These are phyloP conservation scores for Melanotaenia boesemani DNA, from an alignment of 2,797 vertebrate species.

Conservation along the genomic window DNA sequence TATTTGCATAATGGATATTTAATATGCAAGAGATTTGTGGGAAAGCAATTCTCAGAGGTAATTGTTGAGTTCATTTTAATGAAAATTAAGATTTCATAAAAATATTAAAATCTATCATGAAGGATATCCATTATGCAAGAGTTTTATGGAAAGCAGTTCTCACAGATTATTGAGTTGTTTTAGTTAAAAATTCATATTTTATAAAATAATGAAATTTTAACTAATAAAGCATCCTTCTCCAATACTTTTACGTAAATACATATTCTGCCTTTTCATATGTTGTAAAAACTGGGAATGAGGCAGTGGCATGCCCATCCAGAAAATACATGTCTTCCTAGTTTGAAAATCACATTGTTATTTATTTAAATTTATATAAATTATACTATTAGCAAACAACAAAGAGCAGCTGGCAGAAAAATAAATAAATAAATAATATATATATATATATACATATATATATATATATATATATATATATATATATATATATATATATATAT, in stretches of 20 bases:
- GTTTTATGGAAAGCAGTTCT: slow-evolving; percentile 3
- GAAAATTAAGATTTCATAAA: not conserved
- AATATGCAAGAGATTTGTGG: slow-evolving; percentile 1
- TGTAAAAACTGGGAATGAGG: slow-evolving; percentile 24
- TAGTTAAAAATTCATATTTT: not conserved
- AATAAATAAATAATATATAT: slow-evolving; percentile 56
- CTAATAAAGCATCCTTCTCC: not conserved
- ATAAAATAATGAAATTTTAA: not conserved
- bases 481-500: too few relatives aligned
- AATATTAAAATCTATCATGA: too few relatives aligned
- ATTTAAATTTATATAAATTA: slow-evolving; percentile 18
- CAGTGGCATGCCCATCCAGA: not conserved
- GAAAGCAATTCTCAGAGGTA: slow-evolving; percentile 1
- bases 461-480: slow-evolving; percentile 51
- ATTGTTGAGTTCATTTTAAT: not conserved
- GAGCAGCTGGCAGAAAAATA: slow-evolving; percentile 44
- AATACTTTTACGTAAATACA: not conserved
- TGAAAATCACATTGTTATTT: slow-evolving; percentile 33
- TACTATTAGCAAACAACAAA: slow-evolving; percentile 39
- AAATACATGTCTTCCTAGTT: slow-evolving; percentile 31
- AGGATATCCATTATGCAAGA: not conserved
- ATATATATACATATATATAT: too few relatives aligned
- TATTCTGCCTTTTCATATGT: slow-evolving; percentile 2
- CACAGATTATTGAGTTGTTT: not conserved
- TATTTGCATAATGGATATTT: slow-evolving; percentile 27